phyloP scores from a whole-genome alignment of 2,888 invertebrate genomes.

The Cryptocheilus praepositus region DNA sequence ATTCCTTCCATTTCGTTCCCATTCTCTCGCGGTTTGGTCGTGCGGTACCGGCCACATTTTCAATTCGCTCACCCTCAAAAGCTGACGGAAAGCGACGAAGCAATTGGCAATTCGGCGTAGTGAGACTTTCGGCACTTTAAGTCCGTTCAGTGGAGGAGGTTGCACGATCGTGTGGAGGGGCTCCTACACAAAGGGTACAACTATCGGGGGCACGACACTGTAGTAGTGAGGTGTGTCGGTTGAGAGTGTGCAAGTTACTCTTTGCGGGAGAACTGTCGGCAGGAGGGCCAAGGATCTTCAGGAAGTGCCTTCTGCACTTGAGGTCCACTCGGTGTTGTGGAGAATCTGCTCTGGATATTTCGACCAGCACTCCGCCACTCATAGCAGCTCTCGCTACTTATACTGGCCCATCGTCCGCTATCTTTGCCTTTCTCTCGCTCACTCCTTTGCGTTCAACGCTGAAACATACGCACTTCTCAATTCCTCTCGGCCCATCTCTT shows the following conservation, averaged over 20 bases:
- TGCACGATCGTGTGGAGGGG: conserved; percentile 4
- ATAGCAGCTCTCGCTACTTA: conserved; percentile 7
- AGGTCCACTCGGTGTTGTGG: not conserved
- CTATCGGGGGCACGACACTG: too few relatives aligned
- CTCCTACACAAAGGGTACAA: conserved; percentile 12
- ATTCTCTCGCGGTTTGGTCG: too few relatives aligned
- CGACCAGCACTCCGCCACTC: conserved; percentile 17
- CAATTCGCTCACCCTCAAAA: conserved; percentile 24
- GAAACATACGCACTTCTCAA: too few relatives aligned
- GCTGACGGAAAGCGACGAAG: conserved; percentile 23
- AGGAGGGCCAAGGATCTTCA: too few relatives aligned
- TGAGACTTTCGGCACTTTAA: conserved; percentile 32
- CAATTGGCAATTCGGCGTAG: conserved; percentile 34
- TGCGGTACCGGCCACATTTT: conserved; percentile 10
- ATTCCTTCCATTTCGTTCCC: too few relatives aligned
- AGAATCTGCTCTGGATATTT: conserved; percentile 15
- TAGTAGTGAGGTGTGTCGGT: too few relatives aligned
- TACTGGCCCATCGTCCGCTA: conserved; percentile 19
- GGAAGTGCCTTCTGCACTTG: too few relatives aligned
- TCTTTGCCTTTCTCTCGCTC: conserved; percentile 6
- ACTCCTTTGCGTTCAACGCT: not conserved
- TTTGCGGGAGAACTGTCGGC: too few relatives aligned
- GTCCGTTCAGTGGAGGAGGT: conserved; percentile 11
- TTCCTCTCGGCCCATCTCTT: not conserved
- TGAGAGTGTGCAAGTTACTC: too few relatives aligned